phyloP scores from a whole-genome alignment of 1,140 invertebrate species.

The Platyura marginata region DNA sequence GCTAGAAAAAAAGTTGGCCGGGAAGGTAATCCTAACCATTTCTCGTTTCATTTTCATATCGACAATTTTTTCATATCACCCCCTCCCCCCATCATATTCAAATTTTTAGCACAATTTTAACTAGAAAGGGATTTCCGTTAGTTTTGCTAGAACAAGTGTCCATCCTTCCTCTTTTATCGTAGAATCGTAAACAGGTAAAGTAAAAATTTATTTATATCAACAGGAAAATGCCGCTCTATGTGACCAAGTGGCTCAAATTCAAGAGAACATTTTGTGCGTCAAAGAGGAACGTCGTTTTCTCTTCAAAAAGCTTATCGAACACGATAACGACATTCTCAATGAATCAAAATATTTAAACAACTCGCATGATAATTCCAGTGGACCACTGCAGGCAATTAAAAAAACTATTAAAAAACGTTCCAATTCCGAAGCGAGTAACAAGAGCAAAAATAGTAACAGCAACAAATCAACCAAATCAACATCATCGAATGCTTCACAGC shows the following conservation, averaged over 20 bases:
- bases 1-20: too few species aligned
- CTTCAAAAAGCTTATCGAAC: slow-evolving; percentile 39
- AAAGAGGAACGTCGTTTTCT: slow-evolving; percentile 55
- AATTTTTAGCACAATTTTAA: slow-evolving; percentile 1
- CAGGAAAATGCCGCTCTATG: slow-evolving; percentile 64
- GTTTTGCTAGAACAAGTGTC: too few species aligned
- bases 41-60: not conserved
- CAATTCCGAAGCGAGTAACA: not conserved
- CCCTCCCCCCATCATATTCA: not conserved
- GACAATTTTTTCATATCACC: not conserved
- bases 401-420: slow-evolving; percentile 8
- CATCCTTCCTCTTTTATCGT: too few species aligned
- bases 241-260: slow-evolving; percentile 55
- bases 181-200: too few species aligned
- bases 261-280: slow-evolving; percentile 46
- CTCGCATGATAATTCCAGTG: too few species aligned
- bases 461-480: slow-evolving; percentile 12
- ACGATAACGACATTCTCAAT: slow-evolving; percentile 20
- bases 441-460: slow-evolving; percentile 7
- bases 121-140: too few species aligned
- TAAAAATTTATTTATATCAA: slow-evolving; percentile 9
- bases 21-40: not conserved
- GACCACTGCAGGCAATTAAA: not conserved
- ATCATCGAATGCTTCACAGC: slow-evolving; percentile 23
- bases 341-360: too few species aligned